A percentile compares a stretch with the other conserved stretches of the same genome.
Conservation (phyloP, 2,888 invertebrate genomes). For the Allacma fusca region DNA sequence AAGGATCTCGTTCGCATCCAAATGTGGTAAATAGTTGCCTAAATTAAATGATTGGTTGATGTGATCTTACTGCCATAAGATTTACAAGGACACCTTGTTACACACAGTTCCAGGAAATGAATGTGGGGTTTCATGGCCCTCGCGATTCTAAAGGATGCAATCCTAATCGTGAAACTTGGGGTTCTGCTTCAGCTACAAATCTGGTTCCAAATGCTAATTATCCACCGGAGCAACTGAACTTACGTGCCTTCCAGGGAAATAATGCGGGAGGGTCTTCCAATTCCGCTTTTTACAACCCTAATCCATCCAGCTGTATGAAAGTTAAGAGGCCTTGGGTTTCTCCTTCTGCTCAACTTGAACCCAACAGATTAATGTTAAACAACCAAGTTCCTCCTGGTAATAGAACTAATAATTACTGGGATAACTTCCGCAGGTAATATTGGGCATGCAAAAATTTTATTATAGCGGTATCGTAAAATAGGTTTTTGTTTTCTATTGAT, state of each 20-base stretch:
- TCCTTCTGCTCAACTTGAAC: slow-evolving; percentile 23
- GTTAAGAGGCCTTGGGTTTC: slow-evolving; percentile 37
- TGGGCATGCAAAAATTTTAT: slow-evolving; percentile 2
- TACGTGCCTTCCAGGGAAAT: background rate
- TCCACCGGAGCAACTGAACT: background rate
- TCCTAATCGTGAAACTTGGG: slow-evolving; percentile 30
- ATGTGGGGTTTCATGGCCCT: background rate
- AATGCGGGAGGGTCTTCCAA: background rate
- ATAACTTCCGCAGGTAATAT: slow-evolving; percentile 87
- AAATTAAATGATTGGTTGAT: no score
- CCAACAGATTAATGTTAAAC: slow-evolving; percentile 68
- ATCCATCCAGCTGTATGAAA: slow-evolving; percentile 18
- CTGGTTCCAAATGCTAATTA: background rate
- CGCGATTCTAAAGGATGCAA: slow-evolving; percentile 1
- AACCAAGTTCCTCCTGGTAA: slow-evolving; percentile 91
- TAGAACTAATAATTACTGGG: slow-evolving; percentile 92
- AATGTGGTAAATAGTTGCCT: background rate
- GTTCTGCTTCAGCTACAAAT: background rate
- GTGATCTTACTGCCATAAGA: no score
- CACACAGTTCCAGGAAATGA: background rate
- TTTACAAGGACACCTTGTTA: no score
- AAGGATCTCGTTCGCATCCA: background rate
- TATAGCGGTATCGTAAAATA: no score
- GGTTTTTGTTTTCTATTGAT: no score
- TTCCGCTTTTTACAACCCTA: background rate